phyloP scores from a whole-genome alignment of 1,140 invertebrate genomes.

The Piezodorus guildinii region DNA sequence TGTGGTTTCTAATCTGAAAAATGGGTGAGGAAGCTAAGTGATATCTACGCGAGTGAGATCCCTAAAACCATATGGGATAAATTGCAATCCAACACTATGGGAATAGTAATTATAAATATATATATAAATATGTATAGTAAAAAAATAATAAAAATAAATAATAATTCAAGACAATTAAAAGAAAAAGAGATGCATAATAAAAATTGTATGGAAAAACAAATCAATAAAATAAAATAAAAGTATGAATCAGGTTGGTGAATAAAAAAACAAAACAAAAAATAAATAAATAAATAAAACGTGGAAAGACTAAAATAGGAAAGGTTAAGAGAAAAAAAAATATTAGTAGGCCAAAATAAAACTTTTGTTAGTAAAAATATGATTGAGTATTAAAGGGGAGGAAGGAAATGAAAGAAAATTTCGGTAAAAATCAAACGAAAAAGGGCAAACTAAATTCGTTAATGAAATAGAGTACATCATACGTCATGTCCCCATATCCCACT shows the following conservation, averaged over 20 bases:
- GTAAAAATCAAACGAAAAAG: slow-evolving; percentile 23
- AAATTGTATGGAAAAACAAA: background rate
- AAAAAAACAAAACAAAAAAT: too few species aligned
- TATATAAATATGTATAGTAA: slow-evolving; percentile 1
- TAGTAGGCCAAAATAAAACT: background rate
- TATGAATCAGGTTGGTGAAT: background rate
- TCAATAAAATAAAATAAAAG: background rate
- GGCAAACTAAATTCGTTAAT: slow-evolving; percentile 45
- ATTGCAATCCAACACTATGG: slow-evolving; percentile 18
- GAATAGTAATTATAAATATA: background rate
- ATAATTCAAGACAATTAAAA: background rate
- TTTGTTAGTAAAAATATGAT: too few species aligned
- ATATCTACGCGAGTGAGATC: slow-evolving; percentile 23
- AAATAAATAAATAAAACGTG: too few species aligned
- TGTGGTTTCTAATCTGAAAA: slow-evolving; percentile 15
- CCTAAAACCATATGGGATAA: slow-evolving; percentile 12
- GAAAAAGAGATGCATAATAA: background rate
- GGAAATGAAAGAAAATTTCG: slow-evolving; percentile 12
- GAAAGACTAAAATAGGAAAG: background rate
- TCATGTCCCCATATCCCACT: slow-evolving; percentile 99
- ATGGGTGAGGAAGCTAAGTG: slow-evolving; percentile 20
- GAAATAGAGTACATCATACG: slow-evolving; percentile 70
- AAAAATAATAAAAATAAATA: background rate
- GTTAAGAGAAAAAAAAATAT: background rate
- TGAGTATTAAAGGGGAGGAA: background rate